A percentile compares a stretch with the other conserved stretches of the same genome.
Evolutionary conservation across 2,888 invertebrate species (phyloP).

Genomic region (Blastobasis adustella): DNA sequence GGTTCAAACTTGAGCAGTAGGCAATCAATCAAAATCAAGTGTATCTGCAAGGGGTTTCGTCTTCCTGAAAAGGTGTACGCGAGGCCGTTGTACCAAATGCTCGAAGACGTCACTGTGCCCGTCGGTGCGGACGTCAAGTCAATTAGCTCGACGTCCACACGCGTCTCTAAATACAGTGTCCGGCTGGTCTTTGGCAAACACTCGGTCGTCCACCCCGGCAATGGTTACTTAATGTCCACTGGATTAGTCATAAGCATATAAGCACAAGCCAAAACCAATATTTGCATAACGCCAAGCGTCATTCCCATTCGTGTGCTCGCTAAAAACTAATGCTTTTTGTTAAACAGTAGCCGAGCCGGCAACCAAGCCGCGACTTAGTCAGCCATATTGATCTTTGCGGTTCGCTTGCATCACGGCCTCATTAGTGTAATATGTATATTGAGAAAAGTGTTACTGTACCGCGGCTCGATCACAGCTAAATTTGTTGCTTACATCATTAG

Average conservation of each 20-base stretch:
- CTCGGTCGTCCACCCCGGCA: constrained; percentile 57
- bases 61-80: constrained; percentile 9
- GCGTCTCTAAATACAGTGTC: constrained; percentile 43
- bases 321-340: constrained; percentile 37
- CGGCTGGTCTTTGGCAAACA: constrained; percentile 46
- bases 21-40: constrained; percentile 39
- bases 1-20: neutral
- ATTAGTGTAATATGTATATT: too few relatives aligned
- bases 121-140: constrained; percentile 25
- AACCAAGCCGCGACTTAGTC: too few relatives aligned
- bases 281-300: constrained; percentile 41
- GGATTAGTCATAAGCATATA: constrained; percentile 47
- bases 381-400: too few relatives aligned
- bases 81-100: constrained; percentile 38
- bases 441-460: too few relatives aligned
- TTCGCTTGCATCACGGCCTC: too few relatives aligned
- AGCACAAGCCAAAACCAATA: constrained; percentile 38
- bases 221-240: constrained; percentile 61
- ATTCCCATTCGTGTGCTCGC: constrained; percentile 36
- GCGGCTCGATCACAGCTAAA: too few relatives aligned
- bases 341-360: constrained; percentile 14
- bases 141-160: constrained; percentile 27
- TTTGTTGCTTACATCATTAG: too few relatives aligned
- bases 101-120: constrained; percentile 19
- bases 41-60: neutral